Evolutionary conservation across 2,797 vertebrate genomes (phyloP).

Genomic region (Esox masquinongy): DNA sequence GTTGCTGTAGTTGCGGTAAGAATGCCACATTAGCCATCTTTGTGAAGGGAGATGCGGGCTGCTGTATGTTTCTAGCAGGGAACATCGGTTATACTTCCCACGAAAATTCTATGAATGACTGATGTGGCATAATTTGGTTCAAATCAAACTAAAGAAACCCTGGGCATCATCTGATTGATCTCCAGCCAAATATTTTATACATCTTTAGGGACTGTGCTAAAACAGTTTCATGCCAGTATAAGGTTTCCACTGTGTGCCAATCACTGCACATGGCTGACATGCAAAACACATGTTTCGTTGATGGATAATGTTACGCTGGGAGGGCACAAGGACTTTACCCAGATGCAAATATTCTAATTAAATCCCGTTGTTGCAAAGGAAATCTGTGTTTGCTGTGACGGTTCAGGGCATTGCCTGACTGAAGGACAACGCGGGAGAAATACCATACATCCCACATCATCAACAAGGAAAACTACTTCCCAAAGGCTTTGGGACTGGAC

Average conservation of each 20-base stretch:
- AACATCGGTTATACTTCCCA: conserved; percentile 6
- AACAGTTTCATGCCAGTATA: not conserved
- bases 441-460: not conserved
- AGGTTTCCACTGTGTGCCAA: not conserved
- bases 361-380: not conserved
- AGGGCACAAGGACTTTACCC: not conserved
- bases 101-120: not conserved
- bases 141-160: conserved; percentile 23
- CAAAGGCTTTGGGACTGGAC: not conserved
- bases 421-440: not conserved
- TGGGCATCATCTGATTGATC: conserved; percentile 17
- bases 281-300: not conserved
- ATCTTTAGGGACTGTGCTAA: conserved; percentile 30
- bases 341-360: not conserved
- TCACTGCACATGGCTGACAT: not conserved
- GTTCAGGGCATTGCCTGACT: not conserved
- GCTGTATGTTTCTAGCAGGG: not conserved
- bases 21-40: not conserved
- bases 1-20: not conserved
- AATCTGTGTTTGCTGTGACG: not conserved
- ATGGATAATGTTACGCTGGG: not conserved
- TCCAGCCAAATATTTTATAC: conserved; percentile 18
- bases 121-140: not conserved
- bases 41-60: not conserved
- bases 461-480: not conserved